These are phyloP conservation scores for Musca domestica DNA, from an alignment of 1,140 invertebrate species.

Conservation along the genomic window DNA sequence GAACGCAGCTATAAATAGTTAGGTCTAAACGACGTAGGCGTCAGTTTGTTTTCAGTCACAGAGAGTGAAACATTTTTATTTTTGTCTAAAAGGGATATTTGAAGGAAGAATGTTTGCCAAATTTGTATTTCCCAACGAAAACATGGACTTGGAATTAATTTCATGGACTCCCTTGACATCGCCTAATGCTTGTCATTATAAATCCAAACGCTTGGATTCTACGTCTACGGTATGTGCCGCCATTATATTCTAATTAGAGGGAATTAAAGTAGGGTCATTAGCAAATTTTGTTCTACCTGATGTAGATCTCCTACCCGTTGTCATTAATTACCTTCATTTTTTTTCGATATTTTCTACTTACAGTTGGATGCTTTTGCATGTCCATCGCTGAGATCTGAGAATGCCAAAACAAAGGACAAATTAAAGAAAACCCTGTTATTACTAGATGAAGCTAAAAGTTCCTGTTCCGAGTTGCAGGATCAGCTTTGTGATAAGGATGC, in stretches of 20 bases:
- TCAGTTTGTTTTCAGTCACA: background rate
- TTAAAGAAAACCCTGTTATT: conserved; percentile 56
- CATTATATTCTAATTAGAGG: no score
- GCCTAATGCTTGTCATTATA: background rate
- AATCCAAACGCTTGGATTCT: background rate
- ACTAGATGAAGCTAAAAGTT: conserved; percentile 58
- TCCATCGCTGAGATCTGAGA: conserved; percentile 58
- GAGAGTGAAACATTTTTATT: background rate
- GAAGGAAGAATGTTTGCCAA: conserved; percentile 38
- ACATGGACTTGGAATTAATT: conserved; percentile 38
- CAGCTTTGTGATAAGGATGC: conserved; percentile 55
- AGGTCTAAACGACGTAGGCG: background rate
- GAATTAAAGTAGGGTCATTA: no score
- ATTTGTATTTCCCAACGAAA: conserved; percentile 42
- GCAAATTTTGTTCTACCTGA: no score
- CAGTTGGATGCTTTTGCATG: conserved; percentile 64
- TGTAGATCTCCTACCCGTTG: background rate
- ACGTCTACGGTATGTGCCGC: background rate
- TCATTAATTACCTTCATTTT: background rate
- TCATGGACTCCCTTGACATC: background rate
- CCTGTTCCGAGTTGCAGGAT: conserved; percentile 58
- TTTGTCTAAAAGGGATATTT: background rate
- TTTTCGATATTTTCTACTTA: conserved; percentile 34
- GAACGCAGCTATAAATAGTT: background rate
- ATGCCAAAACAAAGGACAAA: conserved; percentile 56